Evolutionary conservation across 2,888 invertebrate species (phyloP).

Genomic region (Lycocerus yunnanus): DNA sequence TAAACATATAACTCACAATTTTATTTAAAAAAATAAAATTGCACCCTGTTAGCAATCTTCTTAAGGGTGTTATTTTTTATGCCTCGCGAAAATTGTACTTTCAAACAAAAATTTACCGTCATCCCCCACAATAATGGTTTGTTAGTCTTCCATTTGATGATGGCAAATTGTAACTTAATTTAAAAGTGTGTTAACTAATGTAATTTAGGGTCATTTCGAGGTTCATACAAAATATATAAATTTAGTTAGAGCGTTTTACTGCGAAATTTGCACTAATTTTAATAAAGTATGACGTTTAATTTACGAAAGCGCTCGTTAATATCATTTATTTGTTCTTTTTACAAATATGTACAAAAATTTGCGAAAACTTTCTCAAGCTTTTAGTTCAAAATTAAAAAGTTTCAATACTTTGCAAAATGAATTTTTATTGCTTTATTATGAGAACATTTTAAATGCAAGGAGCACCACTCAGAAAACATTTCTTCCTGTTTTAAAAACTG

Average conservation of each 20-base stretch:
- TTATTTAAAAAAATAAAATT: constrained; percentile 16
- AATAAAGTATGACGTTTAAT: not conserved
- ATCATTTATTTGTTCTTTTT: not conserved
- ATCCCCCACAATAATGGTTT: not conserved
- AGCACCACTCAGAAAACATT: not conserved
- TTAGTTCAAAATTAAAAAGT: not conserved
- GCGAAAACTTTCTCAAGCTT: not conserved
- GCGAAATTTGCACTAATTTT: not conserved
- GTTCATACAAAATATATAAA: not conserved
- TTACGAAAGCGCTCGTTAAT: not conserved
- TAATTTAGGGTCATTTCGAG: not conserved
- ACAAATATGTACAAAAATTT: not conserved
- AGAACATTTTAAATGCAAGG: not conserved
- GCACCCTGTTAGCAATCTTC: constrained; percentile 1
- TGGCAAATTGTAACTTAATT: not conserved
- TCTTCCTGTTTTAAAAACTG: not conserved
- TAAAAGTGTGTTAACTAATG: not conserved
- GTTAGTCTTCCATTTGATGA: not conserved
- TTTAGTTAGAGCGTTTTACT: not conserved
- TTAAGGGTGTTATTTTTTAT: constrained; percentile 6
- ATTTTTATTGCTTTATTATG: not conserved
- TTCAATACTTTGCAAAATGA: not conserved
- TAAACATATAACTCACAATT: constrained; percentile 17
- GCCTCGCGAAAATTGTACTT: not conserved
- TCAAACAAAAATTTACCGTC: not conserved